These are phyloP conservation scores for Phrynocephalus guinanensis DNA, from an alignment of 2,797 vertebrate genomes.

Conservation along the genomic window DNA sequence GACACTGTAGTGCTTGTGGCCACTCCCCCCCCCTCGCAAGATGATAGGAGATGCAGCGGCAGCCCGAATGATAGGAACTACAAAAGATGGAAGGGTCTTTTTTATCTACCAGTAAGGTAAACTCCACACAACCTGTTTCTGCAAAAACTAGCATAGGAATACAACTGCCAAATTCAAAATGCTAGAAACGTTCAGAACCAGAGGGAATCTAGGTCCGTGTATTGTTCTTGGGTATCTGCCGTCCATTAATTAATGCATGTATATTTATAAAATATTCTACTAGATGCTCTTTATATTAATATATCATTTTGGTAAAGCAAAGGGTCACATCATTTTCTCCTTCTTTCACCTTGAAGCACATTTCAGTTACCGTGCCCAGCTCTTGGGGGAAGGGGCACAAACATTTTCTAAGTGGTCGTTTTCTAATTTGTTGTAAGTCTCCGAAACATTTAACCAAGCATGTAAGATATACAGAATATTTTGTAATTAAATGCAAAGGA, in stretches of 20 bases:
- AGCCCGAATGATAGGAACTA: background rate
- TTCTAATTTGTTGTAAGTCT: constrained; percentile 35
- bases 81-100: background rate
- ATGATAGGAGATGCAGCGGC: background rate
- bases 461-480: constrained; percentile 40
- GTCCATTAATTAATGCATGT: constrained; percentile 30
- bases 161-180: constrained; percentile 12
- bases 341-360: background rate
- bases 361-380: constrained; percentile 16
- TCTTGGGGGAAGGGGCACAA: background rate
- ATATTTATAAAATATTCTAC: constrained; percentile 20
- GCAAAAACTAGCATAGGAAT: background rate
- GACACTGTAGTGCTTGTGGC: background rate
- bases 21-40: background rate
- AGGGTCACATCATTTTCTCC: background rate
- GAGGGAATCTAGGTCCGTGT: constrained; percentile 19
- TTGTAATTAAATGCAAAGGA: constrained; percentile 37
- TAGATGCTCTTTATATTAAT: constrained; percentile 16
- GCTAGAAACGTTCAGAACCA: background rate
- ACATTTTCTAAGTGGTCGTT: constrained; percentile 43
- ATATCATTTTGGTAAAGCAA: constrained; percentile 1
- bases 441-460: constrained; percentile 36
- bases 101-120: background rate
- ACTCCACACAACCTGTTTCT: background rate
- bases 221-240: constrained; percentile 1